phyloP scores from a whole-genome alignment of 2,113 vertebrate genomes.

The Tursiops truncatus region DNA sequence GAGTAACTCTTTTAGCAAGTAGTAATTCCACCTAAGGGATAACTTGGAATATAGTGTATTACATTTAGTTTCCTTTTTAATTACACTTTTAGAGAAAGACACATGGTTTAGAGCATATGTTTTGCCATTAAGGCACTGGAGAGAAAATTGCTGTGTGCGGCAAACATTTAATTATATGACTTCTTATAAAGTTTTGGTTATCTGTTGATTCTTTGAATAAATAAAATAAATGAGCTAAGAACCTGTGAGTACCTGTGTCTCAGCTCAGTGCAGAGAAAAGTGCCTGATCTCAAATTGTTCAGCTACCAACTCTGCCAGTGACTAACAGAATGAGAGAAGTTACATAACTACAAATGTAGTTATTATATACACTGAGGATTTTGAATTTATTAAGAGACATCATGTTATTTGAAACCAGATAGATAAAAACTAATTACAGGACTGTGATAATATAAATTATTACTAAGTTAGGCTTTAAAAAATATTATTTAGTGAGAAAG shows the following conservation, averaged over 20 bases:
- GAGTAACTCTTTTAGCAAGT: background rate
- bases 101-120: background rate
- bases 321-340: background rate
- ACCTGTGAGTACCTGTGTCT: rapidly evolving
- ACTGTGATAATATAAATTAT: background rate
- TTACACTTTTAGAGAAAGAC: background rate
- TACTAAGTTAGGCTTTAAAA: rapidly evolving
- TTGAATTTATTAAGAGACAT: background rate
- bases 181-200: background rate
- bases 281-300: background rate
- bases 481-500: rapidly evolving
- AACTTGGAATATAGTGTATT: background rate
- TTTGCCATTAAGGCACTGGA: background rate
- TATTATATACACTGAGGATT: background rate
- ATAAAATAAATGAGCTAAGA: background rate
- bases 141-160: background rate
- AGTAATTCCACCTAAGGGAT: background rate
- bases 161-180: background rate
- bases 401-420: background rate
- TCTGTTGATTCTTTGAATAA: conserved; percentile 34
- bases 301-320: background rate
- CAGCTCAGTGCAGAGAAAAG: background rate
- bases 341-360: background rate
- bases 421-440: background rate
- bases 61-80: background rate